phyloP scores from a whole-genome alignment of 2,888 invertebrate species.

The Schizotus pectinicornis region DNA sequence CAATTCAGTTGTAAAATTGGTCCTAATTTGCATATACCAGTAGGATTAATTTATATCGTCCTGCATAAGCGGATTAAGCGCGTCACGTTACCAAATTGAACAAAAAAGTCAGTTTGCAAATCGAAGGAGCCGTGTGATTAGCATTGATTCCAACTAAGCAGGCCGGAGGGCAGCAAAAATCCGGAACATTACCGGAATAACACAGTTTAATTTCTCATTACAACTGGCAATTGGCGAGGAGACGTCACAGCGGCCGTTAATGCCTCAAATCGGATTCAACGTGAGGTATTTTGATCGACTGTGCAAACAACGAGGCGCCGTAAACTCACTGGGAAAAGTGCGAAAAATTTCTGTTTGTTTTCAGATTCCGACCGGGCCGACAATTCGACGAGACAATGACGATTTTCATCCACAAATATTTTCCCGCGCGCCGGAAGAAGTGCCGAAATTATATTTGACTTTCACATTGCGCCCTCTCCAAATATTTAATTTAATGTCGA shows the following conservation, averaged over 20 bases:
- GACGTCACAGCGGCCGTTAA: constrained; percentile 13
- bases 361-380: constrained; percentile 22
- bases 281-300: constrained; percentile 25
- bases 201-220: constrained; percentile 23
- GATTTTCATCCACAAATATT: constrained; percentile 31
- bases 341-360: constrained; percentile 29
- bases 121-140: constrained; percentile 23
- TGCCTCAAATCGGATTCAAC: constrained; percentile 23
- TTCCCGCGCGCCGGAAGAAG: constrained; percentile 23
- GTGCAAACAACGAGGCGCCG: constrained; percentile 19
- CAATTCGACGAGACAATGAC: constrained; percentile 28
- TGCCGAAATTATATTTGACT: constrained; percentile 31
- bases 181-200: constrained; percentile 26
- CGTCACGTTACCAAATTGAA: background rate
- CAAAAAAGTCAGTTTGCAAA: constrained; percentile 12
- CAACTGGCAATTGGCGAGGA: constrained; percentile 6
- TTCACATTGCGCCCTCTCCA: constrained; percentile 28
- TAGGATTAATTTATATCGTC: constrained; percentile 2
- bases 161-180: constrained; percentile 15
- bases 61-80: constrained; percentile 1
- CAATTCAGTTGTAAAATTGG: constrained; percentile 17
- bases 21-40: constrained; percentile 11
- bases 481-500: constrained; percentile 28
- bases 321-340: constrained; percentile 25
- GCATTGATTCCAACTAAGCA: constrained; percentile 21